Base-by-base conservation (phyloP, 2,113 vertebrate species). In the Myodes glareolus region DNA sequence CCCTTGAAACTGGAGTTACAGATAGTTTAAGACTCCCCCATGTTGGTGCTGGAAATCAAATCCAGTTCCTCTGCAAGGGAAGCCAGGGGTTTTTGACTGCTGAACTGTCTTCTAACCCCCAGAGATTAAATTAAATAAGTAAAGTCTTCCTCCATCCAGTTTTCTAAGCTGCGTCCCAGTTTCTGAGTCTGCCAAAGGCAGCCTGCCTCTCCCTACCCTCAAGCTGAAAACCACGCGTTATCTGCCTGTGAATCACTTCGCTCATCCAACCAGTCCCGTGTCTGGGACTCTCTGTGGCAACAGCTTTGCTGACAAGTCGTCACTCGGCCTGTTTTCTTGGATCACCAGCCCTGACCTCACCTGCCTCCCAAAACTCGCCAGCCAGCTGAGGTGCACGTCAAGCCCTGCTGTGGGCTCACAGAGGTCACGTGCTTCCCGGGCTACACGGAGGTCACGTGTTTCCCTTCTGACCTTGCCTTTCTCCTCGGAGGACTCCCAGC, bases 321-420 rank as follows among this genome's bases (percentile, higher is more conserved):
- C 17, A 8, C 39, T 63, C 7, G 45, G 61, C 92, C 73, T 4
- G 0, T 5, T 58, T 42, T 39, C 61, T 55, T 61, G 1, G 0
- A 29, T 45, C n/a, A 55, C 39, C 21, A 2, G 31, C 39, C 42
- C 61, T 39, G 27, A 45, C 25, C n/a, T 92, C 68, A 1, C 14
- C 45, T 67, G 42, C 75, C 45, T 42, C 17, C 36, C 25, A 14
- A 6, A 27, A 5, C 13, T 23, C 29, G 42, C 73, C 58, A 9
- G 42, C 73, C 58, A 9, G 33, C 81, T 0, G 33, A 42, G n/a
- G 50, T 10, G 9, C 10, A 1, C 47, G 8, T 39, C 45, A 31
- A 63, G 5, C 36, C 61, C 45, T 3, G n/a, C 3, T 1, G 7
- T 3, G 4, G 31, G 31, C 0, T 0, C 45, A 10, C 67, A 0